phyloP scores from a whole-genome alignment of 92 coral and sea anemone genomes.

The Meandrina meandrites region DNA sequence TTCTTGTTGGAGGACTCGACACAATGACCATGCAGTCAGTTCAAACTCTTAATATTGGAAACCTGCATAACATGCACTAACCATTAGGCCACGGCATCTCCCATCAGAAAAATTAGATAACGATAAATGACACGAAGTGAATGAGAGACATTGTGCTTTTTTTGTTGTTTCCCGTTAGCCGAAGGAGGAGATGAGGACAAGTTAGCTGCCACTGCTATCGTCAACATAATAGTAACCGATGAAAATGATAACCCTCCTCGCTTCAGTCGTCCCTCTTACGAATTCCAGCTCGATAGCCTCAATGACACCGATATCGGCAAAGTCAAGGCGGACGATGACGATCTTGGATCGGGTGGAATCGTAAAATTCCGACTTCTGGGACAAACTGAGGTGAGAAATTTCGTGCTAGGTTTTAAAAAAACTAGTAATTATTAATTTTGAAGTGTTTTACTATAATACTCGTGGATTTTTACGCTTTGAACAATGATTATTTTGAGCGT shows the following conservation, averaged over 20 bases:
- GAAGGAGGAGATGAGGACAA: constrained; percentile 57
- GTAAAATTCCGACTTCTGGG: constrained; percentile 77
- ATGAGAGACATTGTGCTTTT: not conserved
- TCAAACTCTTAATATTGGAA: no score
- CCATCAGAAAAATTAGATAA: not conserved
- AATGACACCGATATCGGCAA: constrained; percentile 53
- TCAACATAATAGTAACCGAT: constrained; percentile 74
- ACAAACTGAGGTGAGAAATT: constrained; percentile 72
- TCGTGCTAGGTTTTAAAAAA: not conserved
- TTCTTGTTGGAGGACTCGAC: no score
- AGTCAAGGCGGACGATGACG: constrained; percentile 79
- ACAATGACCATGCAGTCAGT: no score
- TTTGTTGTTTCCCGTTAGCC: constrained; percentile 30
- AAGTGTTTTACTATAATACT: not conserved
- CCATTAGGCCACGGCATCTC: not conserved
- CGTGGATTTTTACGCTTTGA: no score
- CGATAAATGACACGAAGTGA: no score
- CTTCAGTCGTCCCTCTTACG: constrained; percentile 58
- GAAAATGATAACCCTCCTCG: constrained; percentile 89
- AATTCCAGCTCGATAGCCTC: constrained; percentile 56
- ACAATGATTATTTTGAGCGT: no score
- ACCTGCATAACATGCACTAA: no score
- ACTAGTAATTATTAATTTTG: not conserved
- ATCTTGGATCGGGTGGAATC: constrained; percentile 75
- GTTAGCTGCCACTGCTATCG: constrained; percentile 70